Evolutionary conservation across 2,113 vertebrate species (phyloP).

Genomic region (Carollia perspicillata): DNA sequence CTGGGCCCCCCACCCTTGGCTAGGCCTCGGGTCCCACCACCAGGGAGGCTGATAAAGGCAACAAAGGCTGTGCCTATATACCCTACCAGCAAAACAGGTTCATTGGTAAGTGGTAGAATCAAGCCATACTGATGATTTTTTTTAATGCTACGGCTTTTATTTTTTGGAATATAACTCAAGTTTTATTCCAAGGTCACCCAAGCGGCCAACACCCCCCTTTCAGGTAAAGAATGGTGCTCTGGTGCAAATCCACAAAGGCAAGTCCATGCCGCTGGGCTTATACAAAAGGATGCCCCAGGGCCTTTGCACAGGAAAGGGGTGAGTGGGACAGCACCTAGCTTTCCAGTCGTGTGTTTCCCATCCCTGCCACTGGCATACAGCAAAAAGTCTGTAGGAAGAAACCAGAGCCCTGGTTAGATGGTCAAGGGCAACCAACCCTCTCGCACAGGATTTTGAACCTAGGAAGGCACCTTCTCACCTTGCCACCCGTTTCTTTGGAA

Average conservation of each 20-base stretch:
- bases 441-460: neutral
- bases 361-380: neutral
- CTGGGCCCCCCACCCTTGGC: neutral
- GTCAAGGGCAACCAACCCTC: neutral
- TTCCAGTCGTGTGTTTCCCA: neutral
- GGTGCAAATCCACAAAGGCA: neutral
- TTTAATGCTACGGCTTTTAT: neutral
- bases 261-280: neutral
- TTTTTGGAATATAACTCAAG: neutral
- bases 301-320: neutral
- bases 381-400: neutral
- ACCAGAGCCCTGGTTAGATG: neutral
- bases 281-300: neutral
- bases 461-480: neutral
- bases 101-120: neutral
- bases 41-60: neutral
- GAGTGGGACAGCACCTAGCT: accelerated
- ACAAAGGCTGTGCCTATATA: neutral
- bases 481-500: neutral
- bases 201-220: neutral
- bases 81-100: neutral
- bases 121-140: neutral
- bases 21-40: neutral
- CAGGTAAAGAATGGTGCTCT: neutral
- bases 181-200: neutral